These are phyloP conservation scores for Ctenopoma kingsleyae DNA, from an alignment of 2,797 vertebrate species.

Conservation along the genomic window DNA sequence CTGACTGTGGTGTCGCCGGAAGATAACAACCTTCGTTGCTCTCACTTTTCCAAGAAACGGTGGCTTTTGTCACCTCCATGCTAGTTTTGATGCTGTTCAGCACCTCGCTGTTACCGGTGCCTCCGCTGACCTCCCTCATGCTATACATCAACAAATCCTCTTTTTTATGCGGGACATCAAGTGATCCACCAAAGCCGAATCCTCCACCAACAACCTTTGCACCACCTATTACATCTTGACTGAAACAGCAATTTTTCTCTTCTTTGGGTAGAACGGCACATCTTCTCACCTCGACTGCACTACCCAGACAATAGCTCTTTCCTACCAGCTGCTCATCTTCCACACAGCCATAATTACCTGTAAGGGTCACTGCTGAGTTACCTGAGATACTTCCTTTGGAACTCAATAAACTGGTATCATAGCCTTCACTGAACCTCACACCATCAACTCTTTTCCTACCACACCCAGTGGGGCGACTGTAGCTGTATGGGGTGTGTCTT, in stretches of 20 bases:
- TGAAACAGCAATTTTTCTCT: conserved; percentile 85
- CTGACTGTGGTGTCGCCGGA: conserved; percentile 75
- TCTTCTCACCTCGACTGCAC: conserved; percentile 83
- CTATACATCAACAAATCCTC: conserved; percentile 87
- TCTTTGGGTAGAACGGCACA: conserved; percentile 84
- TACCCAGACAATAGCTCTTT: conserved; percentile 85
- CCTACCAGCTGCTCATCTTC: conserved; percentile 83
- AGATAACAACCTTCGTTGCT: conserved; percentile 80
- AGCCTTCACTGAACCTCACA: conserved; percentile 80
- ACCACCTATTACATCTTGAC: conserved; percentile 79
- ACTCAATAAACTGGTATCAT: conserved; percentile 83
- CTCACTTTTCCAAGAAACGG: conserved; percentile 81
- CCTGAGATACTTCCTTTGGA: conserved; percentile 88
- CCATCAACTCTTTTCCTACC: conserved; percentile 84
- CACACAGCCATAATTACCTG: conserved; percentile 80
- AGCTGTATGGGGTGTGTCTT: conserved; percentile 87
- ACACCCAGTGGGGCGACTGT: conserved; percentile 83
- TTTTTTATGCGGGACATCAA: conserved; percentile 83
- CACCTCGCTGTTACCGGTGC: conserved; percentile 68
- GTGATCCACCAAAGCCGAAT: conserved; percentile 81
- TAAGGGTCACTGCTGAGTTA: conserved; percentile 79
- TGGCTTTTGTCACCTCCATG: conserved; percentile 80
- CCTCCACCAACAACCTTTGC: conserved; percentile 75
- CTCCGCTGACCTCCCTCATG: conserved; percentile 81
- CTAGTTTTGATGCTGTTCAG: conserved; percentile 76